Conservation (phyloP, 53 echinoderm and acorn worm genomes). For the Echinometra lucunter region DNA sequence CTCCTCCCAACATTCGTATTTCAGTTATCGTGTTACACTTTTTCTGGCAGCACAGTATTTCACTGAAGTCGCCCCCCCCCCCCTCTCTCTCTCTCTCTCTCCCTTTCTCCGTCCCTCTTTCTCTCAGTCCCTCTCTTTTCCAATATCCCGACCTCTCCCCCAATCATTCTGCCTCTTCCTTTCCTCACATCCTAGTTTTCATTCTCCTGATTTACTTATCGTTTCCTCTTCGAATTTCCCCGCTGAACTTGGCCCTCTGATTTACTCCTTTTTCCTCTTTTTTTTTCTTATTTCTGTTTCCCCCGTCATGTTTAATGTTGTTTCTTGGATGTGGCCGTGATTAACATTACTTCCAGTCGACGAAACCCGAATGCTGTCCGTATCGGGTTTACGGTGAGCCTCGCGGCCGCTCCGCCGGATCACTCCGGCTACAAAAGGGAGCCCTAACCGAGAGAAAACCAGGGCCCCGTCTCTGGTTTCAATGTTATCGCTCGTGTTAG, state of each 20-base stretch:
- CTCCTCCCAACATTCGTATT: neutral
- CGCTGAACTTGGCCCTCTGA: neutral
- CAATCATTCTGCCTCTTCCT: neutral
- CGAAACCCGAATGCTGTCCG: slow-evolving; percentile 1
- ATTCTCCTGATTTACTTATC: slow-evolving; percentile 40
- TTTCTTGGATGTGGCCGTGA: slow-evolving; percentile 36
- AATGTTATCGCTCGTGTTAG: slow-evolving; percentile 29
- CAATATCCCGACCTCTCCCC: neutral
- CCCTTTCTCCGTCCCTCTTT: neutral
- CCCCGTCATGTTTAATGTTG: slow-evolving; percentile 28
- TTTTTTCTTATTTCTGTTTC: too few species aligned
- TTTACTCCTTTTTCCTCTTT: neutral
- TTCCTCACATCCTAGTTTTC: neutral
- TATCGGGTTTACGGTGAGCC: slow-evolving; percentile 56
- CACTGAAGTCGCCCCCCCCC: neutral
- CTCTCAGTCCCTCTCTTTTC: neutral
- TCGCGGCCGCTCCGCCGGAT: slow-evolving; percentile 36
- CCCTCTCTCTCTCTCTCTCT: neutral
- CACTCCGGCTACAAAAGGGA: slow-evolving; percentile 31
- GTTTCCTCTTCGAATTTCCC: slow-evolving; percentile 63
- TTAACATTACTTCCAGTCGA: slow-evolving; percentile 65
- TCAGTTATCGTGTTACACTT: neutral
- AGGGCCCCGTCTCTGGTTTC: slow-evolving; percentile 40
- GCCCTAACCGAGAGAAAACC: neutral
- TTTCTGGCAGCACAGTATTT: neutral